A percentile compares a stretch with the other conserved stretches of the same genome.
These are phyloP conservation scores for Andrena haemorrhoa DNA, from an alignment of 2,888 invertebrate species.

Conservation along the genomic window DNA sequence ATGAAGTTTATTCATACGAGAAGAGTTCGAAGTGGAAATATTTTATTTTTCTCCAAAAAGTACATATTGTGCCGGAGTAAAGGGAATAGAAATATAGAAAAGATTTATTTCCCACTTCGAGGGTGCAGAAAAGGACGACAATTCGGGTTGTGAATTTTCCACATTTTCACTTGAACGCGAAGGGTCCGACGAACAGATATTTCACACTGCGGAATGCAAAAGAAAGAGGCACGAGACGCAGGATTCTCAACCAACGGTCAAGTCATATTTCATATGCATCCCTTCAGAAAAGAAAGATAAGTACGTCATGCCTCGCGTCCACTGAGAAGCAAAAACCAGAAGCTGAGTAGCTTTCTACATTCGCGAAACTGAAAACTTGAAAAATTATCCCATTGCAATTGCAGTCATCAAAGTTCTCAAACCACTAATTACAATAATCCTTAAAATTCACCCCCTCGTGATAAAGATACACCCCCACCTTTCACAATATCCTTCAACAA, in stretches of 20 bases:
- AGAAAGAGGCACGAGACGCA: background rate
- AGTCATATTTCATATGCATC: slow-evolving; percentile 4
- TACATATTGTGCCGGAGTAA: background rate
- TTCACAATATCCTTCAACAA: too few relatives aligned
- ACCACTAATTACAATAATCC: background rate
- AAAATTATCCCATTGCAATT: background rate
- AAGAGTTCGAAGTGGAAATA: background rate
- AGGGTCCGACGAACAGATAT: background rate
- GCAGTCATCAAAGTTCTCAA: background rate
- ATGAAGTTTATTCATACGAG: background rate
- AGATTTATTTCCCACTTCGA: background rate
- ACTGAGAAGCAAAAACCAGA: background rate
- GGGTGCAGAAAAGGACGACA: background rate
- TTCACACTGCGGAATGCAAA: background rate
- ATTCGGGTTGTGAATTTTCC: background rate
- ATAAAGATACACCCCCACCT: too few relatives aligned
- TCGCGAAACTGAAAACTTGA: background rate
- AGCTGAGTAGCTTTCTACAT: background rate
- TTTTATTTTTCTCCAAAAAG: background rate
- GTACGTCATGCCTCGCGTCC: background rate
- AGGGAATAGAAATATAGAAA: background rate
- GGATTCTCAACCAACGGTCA: slow-evolving; percentile 12
- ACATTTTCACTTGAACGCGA: background rate
- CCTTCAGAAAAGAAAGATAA: background rate
- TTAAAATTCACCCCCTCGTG: too few relatives aligned